These are phyloP conservation scores for Heterotis niloticus DNA, from an alignment of 2,113 vertebrate species.

Conservation along the genomic window DNA sequence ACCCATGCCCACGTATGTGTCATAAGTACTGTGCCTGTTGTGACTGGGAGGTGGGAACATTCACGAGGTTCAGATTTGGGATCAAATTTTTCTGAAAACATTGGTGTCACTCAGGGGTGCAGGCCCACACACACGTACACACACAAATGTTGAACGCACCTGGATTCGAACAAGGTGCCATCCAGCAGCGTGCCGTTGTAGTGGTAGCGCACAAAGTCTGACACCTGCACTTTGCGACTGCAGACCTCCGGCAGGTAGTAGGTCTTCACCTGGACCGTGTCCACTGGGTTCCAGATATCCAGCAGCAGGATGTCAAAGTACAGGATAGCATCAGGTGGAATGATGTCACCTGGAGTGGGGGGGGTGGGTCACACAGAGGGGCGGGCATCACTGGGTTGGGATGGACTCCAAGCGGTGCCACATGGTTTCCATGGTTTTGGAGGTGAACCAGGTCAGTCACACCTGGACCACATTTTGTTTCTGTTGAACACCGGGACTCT, in stretches of 20 bases:
- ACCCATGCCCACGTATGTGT: conserved; percentile 94
- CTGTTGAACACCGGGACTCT: background rate
- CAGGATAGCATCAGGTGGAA: conserved; percentile 84
- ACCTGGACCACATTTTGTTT: too few relatives aligned
- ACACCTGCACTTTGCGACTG: conserved; percentile 82
- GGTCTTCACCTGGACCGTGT: conserved; percentile 77
- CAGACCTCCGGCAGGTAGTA: conserved; percentile 79
- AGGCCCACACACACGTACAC: too few relatives aligned
- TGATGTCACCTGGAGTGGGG: conserved; percentile 73
- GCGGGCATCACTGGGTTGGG: background rate
- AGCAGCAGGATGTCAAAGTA: conserved; percentile 91
- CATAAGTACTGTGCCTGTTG: conserved; percentile 89
- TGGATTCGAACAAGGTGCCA: conserved; percentile 93
- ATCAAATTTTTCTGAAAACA: too few relatives aligned
- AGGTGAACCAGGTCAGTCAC: too few relatives aligned
- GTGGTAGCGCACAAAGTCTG: conserved; percentile 92
- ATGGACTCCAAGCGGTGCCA: background rate
- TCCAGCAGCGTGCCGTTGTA: conserved; percentile 94
- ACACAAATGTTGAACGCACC: conserved; percentile 57
- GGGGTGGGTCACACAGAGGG: background rate
- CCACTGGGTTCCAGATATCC: conserved; percentile 88
- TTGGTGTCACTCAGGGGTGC: too few relatives aligned
- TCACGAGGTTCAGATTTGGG: too few relatives aligned
- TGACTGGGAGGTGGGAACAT: conserved; percentile 80
- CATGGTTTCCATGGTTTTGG: too few relatives aligned